phyloP scores from a whole-genome alignment of 92 coral and sea anemone species.

The Scolanthus callimorphus region DNA sequence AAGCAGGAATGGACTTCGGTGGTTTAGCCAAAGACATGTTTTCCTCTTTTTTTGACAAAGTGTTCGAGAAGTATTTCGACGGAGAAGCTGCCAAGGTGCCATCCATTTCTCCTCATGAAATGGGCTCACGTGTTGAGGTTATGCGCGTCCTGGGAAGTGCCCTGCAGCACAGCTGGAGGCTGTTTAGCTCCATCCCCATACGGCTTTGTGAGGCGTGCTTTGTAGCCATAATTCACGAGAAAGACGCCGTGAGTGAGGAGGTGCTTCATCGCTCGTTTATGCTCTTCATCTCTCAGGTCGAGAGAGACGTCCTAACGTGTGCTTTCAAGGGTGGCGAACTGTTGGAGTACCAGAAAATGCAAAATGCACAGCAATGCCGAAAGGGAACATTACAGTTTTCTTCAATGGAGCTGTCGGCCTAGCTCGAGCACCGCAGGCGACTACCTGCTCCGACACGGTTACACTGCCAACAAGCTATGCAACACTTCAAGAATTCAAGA shows the following conservation, averaged over 20 bases:
- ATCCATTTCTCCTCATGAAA: slow-evolving; percentile 36
- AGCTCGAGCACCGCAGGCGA: slow-evolving; percentile 30
- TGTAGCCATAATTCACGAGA: slow-evolving; percentile 36
- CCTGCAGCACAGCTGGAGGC: slow-evolving; percentile 31
- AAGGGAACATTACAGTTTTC: too few relatives aligned
- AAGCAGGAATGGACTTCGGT: slow-evolving; percentile 50
- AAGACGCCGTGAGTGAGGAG: slow-evolving; percentile 35
- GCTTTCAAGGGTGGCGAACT: slow-evolving; percentile 20
- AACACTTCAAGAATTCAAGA: slow-evolving; percentile 48
- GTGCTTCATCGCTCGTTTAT: slow-evolving; percentile 37
- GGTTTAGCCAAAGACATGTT: slow-evolving; percentile 56
- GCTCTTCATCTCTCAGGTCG: slow-evolving; percentile 41
- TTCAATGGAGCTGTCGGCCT: slow-evolving; percentile 41
- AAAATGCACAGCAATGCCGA: too few relatives aligned
- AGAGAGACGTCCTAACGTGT: slow-evolving; percentile 38
- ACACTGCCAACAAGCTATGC: slow-evolving; percentile 37
- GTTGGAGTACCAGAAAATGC: slow-evolving; percentile 16
- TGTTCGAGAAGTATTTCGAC: slow-evolving; percentile 43
- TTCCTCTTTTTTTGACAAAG: slow-evolving; percentile 51
- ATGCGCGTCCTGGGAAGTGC: slow-evolving; percentile 31
- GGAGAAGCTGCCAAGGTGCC: slow-evolving; percentile 54
- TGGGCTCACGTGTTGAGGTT: slow-evolving; percentile 7
- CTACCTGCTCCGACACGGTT: slow-evolving; percentile 51
- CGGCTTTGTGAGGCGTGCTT: slow-evolving; percentile 51
- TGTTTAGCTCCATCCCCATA: slow-evolving; percentile 39